Evolutionary conservation across 2,797 vertebrate species (phyloP).

Genomic region (Luscinia luscinia): DNA sequence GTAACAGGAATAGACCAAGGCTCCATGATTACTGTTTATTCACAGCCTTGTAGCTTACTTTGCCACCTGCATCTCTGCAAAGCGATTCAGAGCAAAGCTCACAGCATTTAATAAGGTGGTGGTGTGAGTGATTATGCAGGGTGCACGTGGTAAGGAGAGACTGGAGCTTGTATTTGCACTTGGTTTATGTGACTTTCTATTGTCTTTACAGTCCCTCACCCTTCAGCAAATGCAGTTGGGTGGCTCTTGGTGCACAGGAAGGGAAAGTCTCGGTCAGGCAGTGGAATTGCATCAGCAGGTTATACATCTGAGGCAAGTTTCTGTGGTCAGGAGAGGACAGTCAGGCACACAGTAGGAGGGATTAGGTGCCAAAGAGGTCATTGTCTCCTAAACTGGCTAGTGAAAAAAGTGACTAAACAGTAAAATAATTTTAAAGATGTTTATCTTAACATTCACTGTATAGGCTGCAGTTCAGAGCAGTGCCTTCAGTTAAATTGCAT

Average conservation of each 20-base stretch:
- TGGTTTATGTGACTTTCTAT: background rate
- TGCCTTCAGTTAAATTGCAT: background rate
- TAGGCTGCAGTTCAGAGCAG: background rate
- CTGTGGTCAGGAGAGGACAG: background rate
- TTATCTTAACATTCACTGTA: background rate
- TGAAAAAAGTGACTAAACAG: background rate
- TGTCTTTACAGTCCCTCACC: background rate
- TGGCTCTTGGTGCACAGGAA: background rate
- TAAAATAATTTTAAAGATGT: background rate
- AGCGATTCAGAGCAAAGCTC: background rate
- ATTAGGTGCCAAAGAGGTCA: background rate
- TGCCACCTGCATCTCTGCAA: background rate
- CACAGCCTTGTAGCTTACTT: background rate
- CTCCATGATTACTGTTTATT: background rate
- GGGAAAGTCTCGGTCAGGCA: background rate
- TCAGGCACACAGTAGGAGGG: background rate
- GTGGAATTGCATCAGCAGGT: background rate
- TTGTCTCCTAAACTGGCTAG: background rate
- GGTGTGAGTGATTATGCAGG: rapidly evolving
- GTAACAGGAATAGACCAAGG: background rate
- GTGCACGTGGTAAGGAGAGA: background rate
- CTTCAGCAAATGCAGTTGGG: background rate
- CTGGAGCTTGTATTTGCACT: background rate
- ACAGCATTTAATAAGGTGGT: background rate
- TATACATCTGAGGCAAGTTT: background rate